Base-by-base conservation (phyloP, 2,888 invertebrate species). In the Caenorhabditis sp. region DNA sequence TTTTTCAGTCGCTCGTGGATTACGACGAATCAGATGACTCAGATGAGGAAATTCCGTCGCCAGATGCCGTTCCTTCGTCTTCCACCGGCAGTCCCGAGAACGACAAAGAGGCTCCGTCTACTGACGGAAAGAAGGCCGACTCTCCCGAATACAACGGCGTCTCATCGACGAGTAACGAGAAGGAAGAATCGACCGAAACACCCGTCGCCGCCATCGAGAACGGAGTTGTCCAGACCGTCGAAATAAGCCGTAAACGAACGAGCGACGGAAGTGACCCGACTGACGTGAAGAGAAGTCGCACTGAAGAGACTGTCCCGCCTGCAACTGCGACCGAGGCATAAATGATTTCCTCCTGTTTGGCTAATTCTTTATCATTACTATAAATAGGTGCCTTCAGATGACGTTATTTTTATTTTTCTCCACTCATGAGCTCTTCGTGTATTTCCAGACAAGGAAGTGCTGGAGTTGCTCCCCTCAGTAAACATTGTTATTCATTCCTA, bases 1-100 rank as follows among this genome's bases (percentile, higher is more conserved):
- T 27, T 58, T 71, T 82, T 43, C 68, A 80, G 81, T 77, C 77
- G 1, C 75, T 83, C 15, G 82, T 82, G 6, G 84, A 84, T 52
- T 84, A 84, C 63, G 84, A 80, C 15, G 81, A 78, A n/a, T n/a
- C n/a, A n/a, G n/a, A n/a, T n/a, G n/a, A n/a, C n/a, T n/a, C n/a
- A n/a, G n/a, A n/a, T n/a, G n/a, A n/a, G 27, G 81, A 81, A 20
- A 24, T 46, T 4, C 46, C 65, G 3, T 62, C 68, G 7, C 68
- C 75, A 0, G 83, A 82, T 43, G 78, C 80, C 1, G 41, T 81
- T 17, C 82, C 82, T 13, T 78, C 82, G 0, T 82, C 82, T 4
- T 82, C 82, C 5, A 82, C 82, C 11, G 82, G 82, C 17, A 81
- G 80, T 48, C 82, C 82, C 0, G 79, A 74, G 45, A 37, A 20